These are phyloP conservation scores for Avahi laniger DNA, from an alignment of 2,797 vertebrate species.

Conservation along the genomic window DNA sequence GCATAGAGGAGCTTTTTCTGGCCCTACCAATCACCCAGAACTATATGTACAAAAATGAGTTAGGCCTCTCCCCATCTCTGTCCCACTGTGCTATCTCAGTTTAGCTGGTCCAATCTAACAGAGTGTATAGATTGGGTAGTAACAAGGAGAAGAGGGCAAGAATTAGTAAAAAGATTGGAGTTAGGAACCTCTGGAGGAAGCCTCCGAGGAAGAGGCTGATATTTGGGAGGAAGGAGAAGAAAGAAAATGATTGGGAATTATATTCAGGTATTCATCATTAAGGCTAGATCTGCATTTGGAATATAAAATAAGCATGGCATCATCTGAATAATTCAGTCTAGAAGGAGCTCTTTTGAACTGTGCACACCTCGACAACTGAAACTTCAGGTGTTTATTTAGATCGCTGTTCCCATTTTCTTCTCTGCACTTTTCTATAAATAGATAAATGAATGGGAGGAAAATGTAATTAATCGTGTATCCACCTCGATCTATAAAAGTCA, in stretches of 20 bases:
- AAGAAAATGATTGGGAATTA: background rate
- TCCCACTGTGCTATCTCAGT: background rate
- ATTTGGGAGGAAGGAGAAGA: background rate
- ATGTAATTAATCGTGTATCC: background rate
- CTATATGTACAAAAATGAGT: background rate
- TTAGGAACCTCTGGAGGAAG: background rate
- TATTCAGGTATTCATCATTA: background rate
- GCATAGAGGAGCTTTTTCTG: background rate
- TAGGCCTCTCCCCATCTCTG: background rate
- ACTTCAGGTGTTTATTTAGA: background rate
- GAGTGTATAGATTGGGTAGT: background rate
- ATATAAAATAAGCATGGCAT: background rate
- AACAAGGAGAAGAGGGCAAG: background rate
- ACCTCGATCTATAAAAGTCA: background rate
- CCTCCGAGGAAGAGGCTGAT: background rate
- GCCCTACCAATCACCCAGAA: background rate
- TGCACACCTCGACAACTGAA: background rate
- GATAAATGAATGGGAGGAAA: background rate
- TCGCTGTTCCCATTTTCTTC: background rate
- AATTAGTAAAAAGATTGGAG: background rate
- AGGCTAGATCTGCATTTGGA: background rate
- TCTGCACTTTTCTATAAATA: background rate
- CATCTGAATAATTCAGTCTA: background rate
- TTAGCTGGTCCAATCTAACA: background rate
- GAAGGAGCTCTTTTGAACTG: background rate